Evolutionary conservation across 2,888 invertebrate genomes (phyloP).

Genomic region (Linnaemya vulpina): DNA sequence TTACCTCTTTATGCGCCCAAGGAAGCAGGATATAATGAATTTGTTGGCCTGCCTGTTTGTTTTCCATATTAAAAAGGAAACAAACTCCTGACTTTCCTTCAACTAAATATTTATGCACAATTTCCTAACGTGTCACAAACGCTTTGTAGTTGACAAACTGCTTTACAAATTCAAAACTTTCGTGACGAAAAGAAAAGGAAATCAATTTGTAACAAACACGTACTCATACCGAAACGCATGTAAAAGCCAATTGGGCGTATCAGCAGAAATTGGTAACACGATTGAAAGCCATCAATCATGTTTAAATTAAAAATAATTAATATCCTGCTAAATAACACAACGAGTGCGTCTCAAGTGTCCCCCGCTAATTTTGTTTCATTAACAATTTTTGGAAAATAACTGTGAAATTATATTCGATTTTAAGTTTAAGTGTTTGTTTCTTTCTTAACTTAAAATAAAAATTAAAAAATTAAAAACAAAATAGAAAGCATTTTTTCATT

Average conservation of each 20-base stretch:
- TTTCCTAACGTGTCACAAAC: slow-evolving; percentile 43
- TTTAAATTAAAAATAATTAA: slow-evolving; percentile 30
- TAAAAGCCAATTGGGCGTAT: neutral
- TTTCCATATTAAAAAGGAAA: neutral
- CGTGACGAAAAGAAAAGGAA: slow-evolving; percentile 46
- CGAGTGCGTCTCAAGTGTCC: neutral
- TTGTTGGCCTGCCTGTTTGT: too few species aligned
- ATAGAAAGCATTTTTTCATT: too few species aligned
- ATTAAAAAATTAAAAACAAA: too few species aligned
- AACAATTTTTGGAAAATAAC: slow-evolving; percentile 23
- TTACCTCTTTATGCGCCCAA: too few species aligned
- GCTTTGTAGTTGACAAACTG: slow-evolving; percentile 37
- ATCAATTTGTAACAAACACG: slow-evolving; percentile 55
- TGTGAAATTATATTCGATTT: neutral
- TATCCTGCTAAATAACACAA: neutral
- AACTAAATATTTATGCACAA: slow-evolving; percentile 19
- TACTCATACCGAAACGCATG: neutral
- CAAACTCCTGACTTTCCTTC: neutral
- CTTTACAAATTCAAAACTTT: slow-evolving; percentile 32
- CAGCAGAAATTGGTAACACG: slow-evolving; percentile 31
- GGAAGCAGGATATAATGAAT: too few species aligned
- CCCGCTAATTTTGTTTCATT: neutral
- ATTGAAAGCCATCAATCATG: slow-evolving; percentile 51
- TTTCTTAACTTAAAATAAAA: slow-evolving; percentile 15
- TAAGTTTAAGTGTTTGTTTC: neutral